phyloP scores from a whole-genome alignment of 2,888 invertebrate genomes.

The Rotaria macrura region DNA sequence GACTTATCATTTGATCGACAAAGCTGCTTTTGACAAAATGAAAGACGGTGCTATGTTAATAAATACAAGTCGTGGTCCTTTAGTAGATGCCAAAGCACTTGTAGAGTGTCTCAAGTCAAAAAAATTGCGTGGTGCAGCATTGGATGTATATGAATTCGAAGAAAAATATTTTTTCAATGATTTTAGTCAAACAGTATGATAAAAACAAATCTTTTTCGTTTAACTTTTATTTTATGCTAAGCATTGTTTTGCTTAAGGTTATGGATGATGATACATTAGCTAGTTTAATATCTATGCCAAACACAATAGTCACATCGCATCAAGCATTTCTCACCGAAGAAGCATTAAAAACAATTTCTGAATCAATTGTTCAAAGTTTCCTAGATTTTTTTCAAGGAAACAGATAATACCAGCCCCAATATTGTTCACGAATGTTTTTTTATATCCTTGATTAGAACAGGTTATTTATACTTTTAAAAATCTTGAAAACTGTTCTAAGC shows the following conservation, averaged over 20 bases:
- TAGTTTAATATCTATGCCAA: background rate
- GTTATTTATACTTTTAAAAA: no score
- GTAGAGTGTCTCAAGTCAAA: slow-evolving; percentile 4
- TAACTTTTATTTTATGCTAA: background rate
- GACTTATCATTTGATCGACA: slow-evolving; percentile 18
- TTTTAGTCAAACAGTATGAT: background rate
- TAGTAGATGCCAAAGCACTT: slow-evolving; percentile 10
- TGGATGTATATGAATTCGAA: slow-evolving; percentile 25
- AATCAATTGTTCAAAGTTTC: background rate
- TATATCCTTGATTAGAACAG: no score
- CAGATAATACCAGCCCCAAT: no score
- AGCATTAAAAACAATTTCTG: slow-evolving; percentile 17
- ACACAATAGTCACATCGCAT: slow-evolving; percentile 6
- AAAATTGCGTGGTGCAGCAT: background rate
- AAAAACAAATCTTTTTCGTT: background rate
- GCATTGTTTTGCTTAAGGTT: background rate
- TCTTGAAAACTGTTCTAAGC: no score
- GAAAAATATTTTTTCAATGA: slow-evolving; percentile 17
- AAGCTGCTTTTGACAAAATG: slow-evolving; percentile 13
- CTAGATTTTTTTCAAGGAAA: background rate
- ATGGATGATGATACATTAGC: slow-evolving; percentile 25
- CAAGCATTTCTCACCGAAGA: no score
- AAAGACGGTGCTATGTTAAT: slow-evolving; percentile 9
- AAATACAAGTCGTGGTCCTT: slow-evolving; percentile 19
- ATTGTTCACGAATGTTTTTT: no score